phyloP scores from a whole-genome alignment of 2,797 vertebrate genomes.

The Lophius americanus region DNA sequence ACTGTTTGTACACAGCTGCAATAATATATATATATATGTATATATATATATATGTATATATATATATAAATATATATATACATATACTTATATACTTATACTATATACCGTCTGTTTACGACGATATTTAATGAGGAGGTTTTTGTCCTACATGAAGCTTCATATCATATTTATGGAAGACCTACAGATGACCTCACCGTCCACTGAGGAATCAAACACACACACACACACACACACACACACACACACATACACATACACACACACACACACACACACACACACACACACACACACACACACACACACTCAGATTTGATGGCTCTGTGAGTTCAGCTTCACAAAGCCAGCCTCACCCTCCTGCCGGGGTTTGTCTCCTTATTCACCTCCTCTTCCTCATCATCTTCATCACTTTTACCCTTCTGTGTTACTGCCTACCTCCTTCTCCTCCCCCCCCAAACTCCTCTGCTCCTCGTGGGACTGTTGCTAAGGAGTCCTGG shows the following conservation, averaged over 20 bases:
- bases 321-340: slow-evolving; percentile 24
- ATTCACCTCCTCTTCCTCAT: slow-evolving; percentile 25
- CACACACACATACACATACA: too few relatives aligned
- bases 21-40: background rate
- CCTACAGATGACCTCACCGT: slow-evolving; percentile 50
- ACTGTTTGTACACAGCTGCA: background rate
- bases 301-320: slow-evolving; percentile 50
- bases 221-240: background rate
- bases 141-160: background rate
- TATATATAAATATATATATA: too few relatives aligned
- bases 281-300: slow-evolving; percentile 12
- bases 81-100: too few relatives aligned
- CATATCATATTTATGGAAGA: slow-evolving; percentile 63
- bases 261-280: too few relatives aligned
- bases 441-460: slow-evolving; percentile 22
- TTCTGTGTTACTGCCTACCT: background rate
- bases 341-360: slow-evolving; percentile 46
- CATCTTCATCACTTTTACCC: slow-evolving; percentile 24
- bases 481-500: slow-evolving; percentile 83
- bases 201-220: slow-evolving; percentile 33
- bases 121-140: too few relatives aligned
- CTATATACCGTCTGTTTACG: too few relatives aligned
- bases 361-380: slow-evolving; percentile 51
- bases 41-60: too few relatives aligned
- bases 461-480: slow-evolving; percentile 54